phyloP scores from a whole-genome alignment of 2,797 vertebrate species.

The Anas flavirostris region DNA sequence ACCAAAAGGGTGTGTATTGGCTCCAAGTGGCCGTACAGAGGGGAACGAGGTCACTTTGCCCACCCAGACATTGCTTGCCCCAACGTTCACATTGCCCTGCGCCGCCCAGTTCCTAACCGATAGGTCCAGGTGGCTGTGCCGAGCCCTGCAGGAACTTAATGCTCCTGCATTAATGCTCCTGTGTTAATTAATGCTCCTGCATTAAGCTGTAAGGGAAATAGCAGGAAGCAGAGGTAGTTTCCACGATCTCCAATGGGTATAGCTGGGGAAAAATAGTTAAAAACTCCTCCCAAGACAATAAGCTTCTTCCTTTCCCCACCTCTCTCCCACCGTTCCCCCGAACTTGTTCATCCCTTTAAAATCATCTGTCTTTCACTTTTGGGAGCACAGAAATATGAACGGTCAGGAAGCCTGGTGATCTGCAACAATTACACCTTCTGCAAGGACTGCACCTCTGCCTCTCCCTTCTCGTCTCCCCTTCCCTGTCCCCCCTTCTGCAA shows the following conservation, averaged over 20 bases:
- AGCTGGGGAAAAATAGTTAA: not conserved
- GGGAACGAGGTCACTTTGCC: not conserved
- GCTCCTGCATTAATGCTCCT: not conserved
- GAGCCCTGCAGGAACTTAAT: not conserved
- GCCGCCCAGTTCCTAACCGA: not conserved
- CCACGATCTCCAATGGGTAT: not conserved
- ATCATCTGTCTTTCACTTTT: not conserved
- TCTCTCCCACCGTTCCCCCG: fast-evolving
- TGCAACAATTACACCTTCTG: not conserved
- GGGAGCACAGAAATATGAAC: not conserved
- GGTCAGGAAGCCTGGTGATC: not conserved
- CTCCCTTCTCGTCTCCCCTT: not conserved
- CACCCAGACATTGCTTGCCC: not conserved
- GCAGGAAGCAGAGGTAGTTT: not conserved
- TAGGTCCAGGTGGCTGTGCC: fast-evolving
- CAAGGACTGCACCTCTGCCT: not conserved
- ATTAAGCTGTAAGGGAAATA: not conserved
- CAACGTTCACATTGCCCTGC: not conserved
- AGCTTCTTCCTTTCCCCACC: not conserved
- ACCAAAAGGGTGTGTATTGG: fast-evolving
- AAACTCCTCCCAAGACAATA: not conserved
- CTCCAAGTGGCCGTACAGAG: not conserved
- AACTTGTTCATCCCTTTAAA: not conserved
- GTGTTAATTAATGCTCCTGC: not conserved
- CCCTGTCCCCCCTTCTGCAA: not conserved